Base-by-base conservation (phyloP, 1,140 invertebrate genomes). In the Brachionus plicatilis region DNA sequence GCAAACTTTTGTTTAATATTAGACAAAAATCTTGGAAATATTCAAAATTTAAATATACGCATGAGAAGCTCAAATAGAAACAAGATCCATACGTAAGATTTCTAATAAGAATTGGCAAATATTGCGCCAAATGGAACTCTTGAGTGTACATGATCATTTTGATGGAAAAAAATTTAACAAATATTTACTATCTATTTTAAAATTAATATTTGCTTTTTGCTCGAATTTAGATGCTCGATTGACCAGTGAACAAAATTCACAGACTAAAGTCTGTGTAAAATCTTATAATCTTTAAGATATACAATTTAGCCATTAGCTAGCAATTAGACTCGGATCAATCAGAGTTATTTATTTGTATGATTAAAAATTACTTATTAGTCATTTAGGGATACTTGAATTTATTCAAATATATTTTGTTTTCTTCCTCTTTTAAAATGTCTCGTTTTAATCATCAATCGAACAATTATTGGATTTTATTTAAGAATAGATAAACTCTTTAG, bases 151-250 rank as follows among this genome's bases (percentile, higher is more conserved):
- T 68, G 66, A 68, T 68, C 6, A 29, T 33, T 68, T 68, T 68
- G 27, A 68, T 33, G 14, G 33, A 68, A 68, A 68, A 68, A 33
- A 27, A 27, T 17, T 41, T 5, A 14, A 41, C 66, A 68, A 68
- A 68, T 68, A 68, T 68, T 68, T 68, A 68, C 29, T n/a, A 68
- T 68, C 66, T 37, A 24, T 68, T 68, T 68, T 68, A 14, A 24
- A 68, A 68, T 68, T 68, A 68, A 68, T 41, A 33, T 68, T 68
- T 68, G 66, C 33, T 68, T 68, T 68, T 20, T 60, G 53, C 53
- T 24, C 20, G 53, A 60, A 20, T 60, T 60, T 60, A 27, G 17
- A 60, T 24, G 53, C n/a, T 20, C 20, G 9, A 60, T 60, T 60
- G 53, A 60, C 53, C 53, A 60, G 53, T 60, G 53, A 60, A 8